phyloP scores from a whole-genome alignment of 2,797 vertebrate genomes.

The Danio tinwini region DNA sequence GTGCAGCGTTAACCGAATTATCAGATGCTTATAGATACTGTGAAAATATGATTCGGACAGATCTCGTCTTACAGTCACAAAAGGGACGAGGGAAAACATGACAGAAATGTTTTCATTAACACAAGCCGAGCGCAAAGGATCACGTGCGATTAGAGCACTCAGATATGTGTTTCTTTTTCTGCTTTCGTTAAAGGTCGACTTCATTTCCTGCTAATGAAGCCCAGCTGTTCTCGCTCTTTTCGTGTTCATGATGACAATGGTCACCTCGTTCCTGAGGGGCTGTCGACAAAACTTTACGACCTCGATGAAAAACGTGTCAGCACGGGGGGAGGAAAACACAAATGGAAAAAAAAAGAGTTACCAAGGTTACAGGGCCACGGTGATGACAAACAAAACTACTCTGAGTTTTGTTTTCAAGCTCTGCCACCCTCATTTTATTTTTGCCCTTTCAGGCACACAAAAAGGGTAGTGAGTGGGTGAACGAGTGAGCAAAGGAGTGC shows the following conservation, averaged over 20 bases:
- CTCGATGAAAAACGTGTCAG: constrained; percentile 58
- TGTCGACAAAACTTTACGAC: constrained; percentile 54
- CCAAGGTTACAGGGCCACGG: constrained; percentile 50
- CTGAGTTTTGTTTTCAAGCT: constrained; percentile 47
- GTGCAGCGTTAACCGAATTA: constrained; percentile 19
- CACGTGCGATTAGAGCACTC: constrained; percentile 45
- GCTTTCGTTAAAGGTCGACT: constrained; percentile 59
- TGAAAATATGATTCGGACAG: constrained; percentile 42
- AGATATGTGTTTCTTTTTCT: constrained; percentile 51
- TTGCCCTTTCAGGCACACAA: constrained; percentile 53
- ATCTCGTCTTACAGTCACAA: constrained; percentile 44
- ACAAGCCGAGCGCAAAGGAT: constrained; percentile 26
- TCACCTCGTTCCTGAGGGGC: constrained; percentile 57
- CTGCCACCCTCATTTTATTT: constrained; percentile 47
- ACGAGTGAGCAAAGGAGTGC: constrained; percentile 63
- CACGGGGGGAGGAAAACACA: constrained; percentile 20
- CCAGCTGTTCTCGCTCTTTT: constrained; percentile 67
- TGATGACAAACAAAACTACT: constrained; percentile 58
- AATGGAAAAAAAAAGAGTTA: constrained; percentile 36
- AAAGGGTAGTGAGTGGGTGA: constrained; percentile 61
- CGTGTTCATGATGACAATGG: constrained; percentile 58
- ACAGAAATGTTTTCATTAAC: constrained; percentile 49
- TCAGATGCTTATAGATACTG: constrained; percentile 37
- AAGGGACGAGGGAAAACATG: constrained; percentile 40
- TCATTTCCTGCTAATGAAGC: constrained; percentile 67